phyloP scores from a whole-genome alignment of 2,113 vertebrate species.

The Menidia beryllina region DNA sequence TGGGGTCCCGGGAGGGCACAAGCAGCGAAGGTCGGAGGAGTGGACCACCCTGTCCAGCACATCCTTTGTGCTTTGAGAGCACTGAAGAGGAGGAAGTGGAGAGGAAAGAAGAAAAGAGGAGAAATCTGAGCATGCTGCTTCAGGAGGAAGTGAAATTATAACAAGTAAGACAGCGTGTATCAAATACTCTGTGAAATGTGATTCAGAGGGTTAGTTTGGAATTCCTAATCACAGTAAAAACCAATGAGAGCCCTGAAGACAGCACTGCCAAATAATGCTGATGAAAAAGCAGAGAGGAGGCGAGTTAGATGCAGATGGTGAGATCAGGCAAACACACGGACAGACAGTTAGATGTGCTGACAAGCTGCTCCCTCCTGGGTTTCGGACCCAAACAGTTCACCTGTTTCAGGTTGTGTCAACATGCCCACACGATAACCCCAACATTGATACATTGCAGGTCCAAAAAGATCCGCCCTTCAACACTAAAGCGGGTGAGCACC shows the following conservation, averaged over 20 bases:
- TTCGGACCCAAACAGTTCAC: slow-evolving; percentile 16
- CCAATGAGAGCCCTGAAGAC: slow-evolving; percentile 13
- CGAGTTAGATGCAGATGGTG: slow-evolving; percentile 25
- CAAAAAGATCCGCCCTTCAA: slow-evolving; percentile 9
- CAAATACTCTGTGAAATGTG: slow-evolving; percentile 2
- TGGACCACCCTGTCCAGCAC: slow-evolving; percentile 76
- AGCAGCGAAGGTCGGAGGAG: slow-evolving; percentile 60
- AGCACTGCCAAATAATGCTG: slow-evolving; percentile 2
- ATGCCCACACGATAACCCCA: slow-evolving; percentile 20
- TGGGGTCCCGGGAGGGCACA: slow-evolving; percentile 63
- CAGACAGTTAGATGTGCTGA: not conserved
- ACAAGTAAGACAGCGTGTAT: not conserved
- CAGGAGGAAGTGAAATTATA: slow-evolving; percentile 4
- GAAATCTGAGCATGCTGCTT: not conserved
- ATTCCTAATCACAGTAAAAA: slow-evolving; percentile 31
- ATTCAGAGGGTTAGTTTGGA: slow-evolving; percentile 31
- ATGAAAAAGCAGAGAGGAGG: slow-evolving; percentile 33
- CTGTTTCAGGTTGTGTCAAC: not conserved
- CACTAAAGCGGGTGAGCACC: slow-evolving; percentile 18
- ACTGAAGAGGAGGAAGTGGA: slow-evolving; percentile 61
- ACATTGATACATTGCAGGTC: not conserved
- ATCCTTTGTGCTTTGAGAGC: slow-evolving; percentile 79
- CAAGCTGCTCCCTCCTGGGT: slow-evolving; percentile 9
- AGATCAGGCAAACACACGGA: slow-evolving; percentile 16
- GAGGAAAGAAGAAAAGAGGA: slow-evolving; percentile 1